Evolutionary conservation across 2,797 vertebrate genomes (phyloP), one percentile per base, ranked within the genome.

Genomic region (Antennarius maculatus): DNA sequence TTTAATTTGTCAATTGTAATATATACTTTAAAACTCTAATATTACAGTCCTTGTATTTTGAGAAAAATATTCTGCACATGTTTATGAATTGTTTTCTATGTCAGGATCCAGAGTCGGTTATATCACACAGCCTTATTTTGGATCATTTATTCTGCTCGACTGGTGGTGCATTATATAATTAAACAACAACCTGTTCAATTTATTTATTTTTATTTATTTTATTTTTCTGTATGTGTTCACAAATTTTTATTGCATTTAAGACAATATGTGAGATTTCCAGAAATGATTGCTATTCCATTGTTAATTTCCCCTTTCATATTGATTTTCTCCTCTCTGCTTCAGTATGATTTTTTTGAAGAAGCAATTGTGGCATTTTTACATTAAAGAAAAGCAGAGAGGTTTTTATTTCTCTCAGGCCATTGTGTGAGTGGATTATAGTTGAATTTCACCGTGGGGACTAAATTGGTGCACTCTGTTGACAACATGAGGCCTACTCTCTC

Each of bases 241-340:
- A 54, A 7, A 43, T 57, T 57, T 57, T 13, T 28, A 79, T 65
- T 12, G 50, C 61, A 52, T 34, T 34, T 41, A 54, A 31, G 59
- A 60, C 47, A 55, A 9, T 15, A 5, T 34, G 27, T 10, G 10
- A 55, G 23, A 47, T 54, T 47, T 41, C 47, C 31, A 58, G 1
- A 50, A 37, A 28, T 66, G 28, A 59, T 52, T 39, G 46, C 34
- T 61, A 17, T 69, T 67, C 54, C n/a, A 50, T 42, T 74, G 42
- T 54, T 49, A 41, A 56, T 39, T 3, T 61, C 10, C 27, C 14
- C 7, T 45, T 64, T 48, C 8, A 2, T 39, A 57, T 66, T 53
- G 52, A 68, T 74, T 74, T 68, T 56, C 31, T 15, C 5, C 28
- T 64, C 46, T 28, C 9, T 27, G 28, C 49, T 53, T 16, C n/a